Percentiles rank a stretch among this genome's conserved stretches.
These are phyloP conservation scores for Euphydryas editha DNA, from an alignment of 2,888 invertebrate genomes.

Conservation along the genomic window DNA sequence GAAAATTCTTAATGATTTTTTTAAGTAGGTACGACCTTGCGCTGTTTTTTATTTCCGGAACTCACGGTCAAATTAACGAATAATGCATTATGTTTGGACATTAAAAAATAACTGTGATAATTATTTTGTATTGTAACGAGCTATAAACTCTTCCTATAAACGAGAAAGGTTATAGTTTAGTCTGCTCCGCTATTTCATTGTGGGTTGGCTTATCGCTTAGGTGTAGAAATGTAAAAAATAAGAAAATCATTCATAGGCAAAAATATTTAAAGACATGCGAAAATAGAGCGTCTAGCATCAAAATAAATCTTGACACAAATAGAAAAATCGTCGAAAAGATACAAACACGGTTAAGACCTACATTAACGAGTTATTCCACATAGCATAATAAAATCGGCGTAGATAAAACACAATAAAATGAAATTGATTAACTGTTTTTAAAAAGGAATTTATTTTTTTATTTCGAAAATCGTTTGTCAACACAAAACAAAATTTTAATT, in stretches of 20 bases:
- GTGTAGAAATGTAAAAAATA: too few species aligned
- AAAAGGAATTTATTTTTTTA: background rate
- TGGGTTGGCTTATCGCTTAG: too few species aligned
- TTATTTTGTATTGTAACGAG: conserved; percentile 49
- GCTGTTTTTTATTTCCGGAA: conserved; percentile 63
- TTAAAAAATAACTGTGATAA: conserved; percentile 60
- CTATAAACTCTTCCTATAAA: conserved; percentile 46
- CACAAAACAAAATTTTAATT: too few species aligned
- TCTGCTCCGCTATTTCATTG: too few species aligned
- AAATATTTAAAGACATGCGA: conserved; percentile 11
- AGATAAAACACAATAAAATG: background rate
- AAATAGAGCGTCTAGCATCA: conserved; percentile 50
- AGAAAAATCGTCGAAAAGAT: conserved; percentile 52
- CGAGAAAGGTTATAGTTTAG: background rate
- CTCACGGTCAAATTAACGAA: conserved; percentile 67
- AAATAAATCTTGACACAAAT: conserved; percentile 58
- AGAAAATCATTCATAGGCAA: too few species aligned
- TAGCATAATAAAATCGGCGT: conserved; percentile 45
- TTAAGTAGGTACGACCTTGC: background rate
- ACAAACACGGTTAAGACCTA: conserved; percentile 61
- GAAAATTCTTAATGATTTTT: conserved; percentile 1
- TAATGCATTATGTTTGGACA: conserved; percentile 60
- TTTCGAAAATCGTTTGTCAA: too few species aligned
- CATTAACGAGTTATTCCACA: conserved; percentile 53
- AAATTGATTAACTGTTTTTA: background rate